Evolutionary conservation across 2,113 vertebrate genomes (phyloP).

Genomic region (Toxotes jaculatrix): DNA sequence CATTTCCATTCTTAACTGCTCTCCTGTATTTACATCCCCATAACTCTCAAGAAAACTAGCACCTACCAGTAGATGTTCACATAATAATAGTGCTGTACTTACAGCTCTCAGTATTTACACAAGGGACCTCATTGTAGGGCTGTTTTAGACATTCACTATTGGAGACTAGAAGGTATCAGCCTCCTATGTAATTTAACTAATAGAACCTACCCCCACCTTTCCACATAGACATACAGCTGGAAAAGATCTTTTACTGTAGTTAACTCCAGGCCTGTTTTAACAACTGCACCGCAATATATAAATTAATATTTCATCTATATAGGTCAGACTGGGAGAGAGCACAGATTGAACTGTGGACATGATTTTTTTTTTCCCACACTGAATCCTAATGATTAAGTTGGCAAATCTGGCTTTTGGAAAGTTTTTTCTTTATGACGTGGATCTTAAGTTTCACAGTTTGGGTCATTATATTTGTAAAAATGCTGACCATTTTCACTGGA

Average conservation of each 20-base stretch:
- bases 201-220: conserved; percentile 43
- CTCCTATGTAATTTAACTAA: conserved; percentile 69
- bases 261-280: conserved; percentile 30
- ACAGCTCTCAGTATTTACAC: conserved; percentile 51
- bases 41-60: conserved; percentile 68
- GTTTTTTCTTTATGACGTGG: not conserved
- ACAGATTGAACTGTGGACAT: conserved; percentile 9
- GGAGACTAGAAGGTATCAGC: conserved; percentile 37
- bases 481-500: not conserved
- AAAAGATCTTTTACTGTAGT: conserved; percentile 13
- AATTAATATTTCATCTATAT: conserved; percentile 44
- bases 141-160: conserved; percentile 33
- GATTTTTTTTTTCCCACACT: not conserved
- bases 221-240: not conserved
- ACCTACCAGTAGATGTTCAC: conserved; percentile 56
- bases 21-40: conserved; percentile 56
- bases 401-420: not conserved
- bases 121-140: conserved; percentile 26
- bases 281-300: conserved; percentile 24
- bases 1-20: conserved; percentile 52
- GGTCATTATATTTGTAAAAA: not conserved
- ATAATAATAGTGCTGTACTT: conserved; percentile 66
- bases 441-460: not conserved
- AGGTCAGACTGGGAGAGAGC: conserved; percentile 43
- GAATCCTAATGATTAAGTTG: not conserved